phyloP scores from a whole-genome alignment of 2,797 vertebrate species.

The Ambastaia sidthimunki region DNA sequence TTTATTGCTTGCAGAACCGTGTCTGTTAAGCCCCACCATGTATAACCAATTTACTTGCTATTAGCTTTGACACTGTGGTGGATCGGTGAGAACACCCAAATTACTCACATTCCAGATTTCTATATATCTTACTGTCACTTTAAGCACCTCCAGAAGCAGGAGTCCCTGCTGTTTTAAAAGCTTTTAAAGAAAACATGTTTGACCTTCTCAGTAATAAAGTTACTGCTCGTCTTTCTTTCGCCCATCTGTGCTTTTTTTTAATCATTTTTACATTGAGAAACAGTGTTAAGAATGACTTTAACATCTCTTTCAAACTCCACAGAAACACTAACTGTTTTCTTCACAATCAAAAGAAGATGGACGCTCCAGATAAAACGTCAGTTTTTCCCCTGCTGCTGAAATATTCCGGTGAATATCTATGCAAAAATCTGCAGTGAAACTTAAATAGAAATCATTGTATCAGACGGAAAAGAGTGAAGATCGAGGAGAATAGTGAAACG shows the following conservation, averaged over 20 bases:
- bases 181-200: slow-evolving; percentile 31
- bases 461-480: slow-evolving; percentile 23
- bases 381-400: slow-evolving; percentile 46
- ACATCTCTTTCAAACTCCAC: slow-evolving; percentile 46
- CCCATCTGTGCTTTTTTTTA: not conserved
- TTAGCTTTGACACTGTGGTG: not conserved
- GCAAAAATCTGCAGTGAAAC: slow-evolving; percentile 32
- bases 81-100: slow-evolving; percentile 15
- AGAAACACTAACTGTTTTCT: slow-evolving; percentile 58
- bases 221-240: slow-evolving; percentile 3
- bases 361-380: slow-evolving; percentile 58
- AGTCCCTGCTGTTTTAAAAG: slow-evolving; percentile 20
- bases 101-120: slow-evolving; percentile 26
- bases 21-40: not conserved
- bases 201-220: slow-evolving; percentile 35
- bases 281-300: not conserved
- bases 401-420: slow-evolving; percentile 54
- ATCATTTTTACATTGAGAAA: not conserved
- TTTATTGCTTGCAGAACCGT: not conserved
- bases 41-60: slow-evolving; percentile 12
- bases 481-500: slow-evolving; percentile 21
- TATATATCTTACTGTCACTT: slow-evolving; percentile 23
- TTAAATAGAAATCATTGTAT: slow-evolving; percentile 34
- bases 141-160: slow-evolving; percentile 13
- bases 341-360: slow-evolving; percentile 9